Evolutionary conservation across 2,888 invertebrate genomes (phyloP).

Genomic region (Sinodicranocentrus sp.): DNA sequence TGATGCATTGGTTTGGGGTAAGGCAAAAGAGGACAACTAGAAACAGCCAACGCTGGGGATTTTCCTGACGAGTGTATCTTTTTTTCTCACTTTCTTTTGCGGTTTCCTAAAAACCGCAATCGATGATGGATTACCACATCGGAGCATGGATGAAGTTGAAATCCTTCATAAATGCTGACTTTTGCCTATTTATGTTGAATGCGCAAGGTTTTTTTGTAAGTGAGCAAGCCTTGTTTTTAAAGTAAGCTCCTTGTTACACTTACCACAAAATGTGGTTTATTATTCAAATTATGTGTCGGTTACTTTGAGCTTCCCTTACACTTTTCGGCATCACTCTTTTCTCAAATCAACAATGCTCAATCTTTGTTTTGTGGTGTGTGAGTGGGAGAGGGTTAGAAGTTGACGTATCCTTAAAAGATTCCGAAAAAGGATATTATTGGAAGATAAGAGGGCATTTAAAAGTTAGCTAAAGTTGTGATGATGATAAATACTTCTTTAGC

Average conservation of each 20-base stretch:
- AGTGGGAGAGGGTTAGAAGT: conserved; percentile 49
- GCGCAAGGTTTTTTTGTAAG: not conserved
- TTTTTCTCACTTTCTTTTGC: conserved; percentile 31
- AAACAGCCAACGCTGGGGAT: too few relatives aligned
- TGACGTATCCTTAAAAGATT: conserved; percentile 30
- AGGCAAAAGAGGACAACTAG: too few relatives aligned
- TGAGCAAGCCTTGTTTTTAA: not conserved
- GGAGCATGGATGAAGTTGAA: not conserved
- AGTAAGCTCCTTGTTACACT: not conserved
- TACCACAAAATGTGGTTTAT: conserved; percentile 34
- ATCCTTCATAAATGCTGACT: conserved; percentile 32
- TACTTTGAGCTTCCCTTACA: conserved; percentile 40
- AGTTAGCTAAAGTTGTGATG: too few relatives aligned
- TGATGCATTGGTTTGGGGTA: too few relatives aligned
- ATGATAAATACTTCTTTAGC: too few relatives aligned
- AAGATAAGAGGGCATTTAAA: conserved; percentile 37
- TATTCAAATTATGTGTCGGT: conserved; percentile 53
- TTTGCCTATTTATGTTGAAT: not conserved
- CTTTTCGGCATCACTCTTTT: conserved; percentile 37
- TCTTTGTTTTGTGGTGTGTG: conserved; percentile 37
- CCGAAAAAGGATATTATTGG: conserved; percentile 22
- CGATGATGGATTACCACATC: conserved; percentile 56
- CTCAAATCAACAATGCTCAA: not conserved
- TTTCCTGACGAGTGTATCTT: not conserved
- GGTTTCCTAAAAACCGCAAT: conserved; percentile 42